These are phyloP conservation scores for Phytoseiulus persimilis DNA, from an alignment of 2,888 invertebrate species.

Conservation along the genomic window DNA sequence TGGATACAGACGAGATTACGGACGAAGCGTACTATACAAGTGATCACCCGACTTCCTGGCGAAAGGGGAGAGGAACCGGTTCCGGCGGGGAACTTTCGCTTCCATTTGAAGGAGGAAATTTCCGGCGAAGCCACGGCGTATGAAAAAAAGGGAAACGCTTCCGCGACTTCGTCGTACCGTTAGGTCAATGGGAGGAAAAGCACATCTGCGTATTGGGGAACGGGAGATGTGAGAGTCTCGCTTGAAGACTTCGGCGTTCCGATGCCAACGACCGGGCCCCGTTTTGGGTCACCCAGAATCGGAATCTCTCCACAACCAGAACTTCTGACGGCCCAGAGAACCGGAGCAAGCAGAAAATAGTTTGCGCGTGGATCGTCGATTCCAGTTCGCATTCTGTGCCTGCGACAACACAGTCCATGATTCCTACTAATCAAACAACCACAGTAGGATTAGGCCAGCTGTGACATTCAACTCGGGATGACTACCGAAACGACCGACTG, in stretches of 20 bases:
- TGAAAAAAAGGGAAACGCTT: neutral
- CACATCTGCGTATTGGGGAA: neutral
- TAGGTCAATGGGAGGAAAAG: neutral
- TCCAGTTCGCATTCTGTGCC: neutral
- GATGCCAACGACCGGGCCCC: neutral
- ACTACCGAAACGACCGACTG: no score
- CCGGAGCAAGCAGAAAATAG: neutral
- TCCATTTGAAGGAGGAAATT: neutral
- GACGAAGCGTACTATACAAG: no score
- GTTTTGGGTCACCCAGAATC: conserved; percentile 5
- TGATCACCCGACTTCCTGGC: neutral
- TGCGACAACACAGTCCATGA: neutral
- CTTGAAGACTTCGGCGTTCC: neutral
- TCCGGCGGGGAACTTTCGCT: neutral
- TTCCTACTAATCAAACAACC: neutral
- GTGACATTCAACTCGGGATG: no score
- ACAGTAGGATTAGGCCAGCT: no score
- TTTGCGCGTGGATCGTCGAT: neutral
- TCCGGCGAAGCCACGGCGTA: neutral
- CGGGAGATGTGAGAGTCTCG: neutral
- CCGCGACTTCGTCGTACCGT: neutral
- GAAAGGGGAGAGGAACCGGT: neutral
- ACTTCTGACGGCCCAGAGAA: neutral
- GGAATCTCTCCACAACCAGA: neutral
- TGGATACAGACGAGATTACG: no score